Percentiles rank a stretch among this genome's conserved stretches.
phyloP scores from a whole-genome alignment of 1,140 invertebrate species.

The Pinna nobilis region DNA sequence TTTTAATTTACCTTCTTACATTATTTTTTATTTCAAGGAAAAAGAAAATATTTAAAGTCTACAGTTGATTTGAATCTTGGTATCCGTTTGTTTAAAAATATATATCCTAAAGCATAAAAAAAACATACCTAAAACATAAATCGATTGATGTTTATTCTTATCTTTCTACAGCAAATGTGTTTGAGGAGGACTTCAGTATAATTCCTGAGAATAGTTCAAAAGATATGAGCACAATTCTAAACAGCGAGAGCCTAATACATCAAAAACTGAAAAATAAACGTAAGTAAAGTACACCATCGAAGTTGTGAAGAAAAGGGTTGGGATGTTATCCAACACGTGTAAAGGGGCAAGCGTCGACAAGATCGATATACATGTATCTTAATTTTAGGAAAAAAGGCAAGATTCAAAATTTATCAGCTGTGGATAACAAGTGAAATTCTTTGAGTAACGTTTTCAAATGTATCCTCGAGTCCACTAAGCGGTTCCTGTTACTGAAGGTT shows the following conservation, averaged over 20 bases:
- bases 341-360: too few species aligned
- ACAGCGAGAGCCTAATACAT: constrained; percentile 2
- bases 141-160: neutral
- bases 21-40: constrained; percentile 7
- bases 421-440: too few species aligned
- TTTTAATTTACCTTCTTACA: neutral
- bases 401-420: too few species aligned
- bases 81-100: neutral
- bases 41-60: neutral
- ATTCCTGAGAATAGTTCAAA: constrained; percentile 9
- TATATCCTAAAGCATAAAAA: neutral
- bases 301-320: neutral
- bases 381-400: too few species aligned
- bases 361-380: too few species aligned
- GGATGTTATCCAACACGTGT: neutral
- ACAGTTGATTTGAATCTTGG: neutral
- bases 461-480: too few species aligned
- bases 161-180: constrained; percentile 18
- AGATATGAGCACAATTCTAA: constrained; percentile 10
- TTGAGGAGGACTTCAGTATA: constrained; percentile 20
- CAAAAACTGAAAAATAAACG: constrained; percentile 21
- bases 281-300: neutral
- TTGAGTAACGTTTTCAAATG: too few species aligned
- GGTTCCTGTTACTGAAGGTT: too few species aligned
- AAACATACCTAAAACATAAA: too few species aligned